These are phyloP conservation scores for Heteromormyrus szaboi DNA, from an alignment of 2,797 vertebrate species.

Conservation along the genomic window DNA sequence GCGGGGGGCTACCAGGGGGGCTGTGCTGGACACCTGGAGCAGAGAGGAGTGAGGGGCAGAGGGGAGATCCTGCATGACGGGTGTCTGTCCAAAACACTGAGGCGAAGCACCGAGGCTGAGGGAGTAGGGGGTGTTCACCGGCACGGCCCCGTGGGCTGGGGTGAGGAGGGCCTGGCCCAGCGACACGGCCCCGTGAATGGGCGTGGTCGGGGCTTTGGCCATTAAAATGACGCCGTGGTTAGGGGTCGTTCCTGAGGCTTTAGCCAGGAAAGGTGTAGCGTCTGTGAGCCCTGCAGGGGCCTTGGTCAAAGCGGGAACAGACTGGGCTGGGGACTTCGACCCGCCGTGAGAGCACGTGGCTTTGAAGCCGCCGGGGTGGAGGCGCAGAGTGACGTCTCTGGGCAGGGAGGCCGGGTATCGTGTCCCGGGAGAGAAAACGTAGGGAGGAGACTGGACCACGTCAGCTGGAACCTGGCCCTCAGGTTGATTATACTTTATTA, in stretches of 20 bases:
- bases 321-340: neutral
- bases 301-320: constrained; percentile 55
- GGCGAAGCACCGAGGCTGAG: constrained; percentile 17
- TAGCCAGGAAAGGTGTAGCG: constrained; percentile 25
- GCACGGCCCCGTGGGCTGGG: constrained; percentile 27
- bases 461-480: neutral
- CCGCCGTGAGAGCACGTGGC: neutral
- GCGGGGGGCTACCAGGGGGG: constrained; percentile 4
- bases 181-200: constrained; percentile 27
- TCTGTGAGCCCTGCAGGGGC: constrained; percentile 36
- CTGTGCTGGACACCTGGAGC: constrained; percentile 27
- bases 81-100: constrained; percentile 30
- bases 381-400: constrained; percentile 41
- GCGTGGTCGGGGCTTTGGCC: constrained; percentile 29
- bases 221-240: constrained; percentile 35
- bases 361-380: constrained; percentile 52
- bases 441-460: constrained; percentile 6
- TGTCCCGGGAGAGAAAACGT: constrained; percentile 43
- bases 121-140: constrained; percentile 30
- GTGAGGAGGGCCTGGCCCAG: constrained; percentile 23
- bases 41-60: constrained; percentile 27
- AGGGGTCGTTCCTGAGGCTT: constrained; percentile 20
- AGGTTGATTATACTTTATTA: constrained; percentile 34
- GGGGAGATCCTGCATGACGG: constrained; percentile 22
- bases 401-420: constrained; percentile 55